phyloP scores from a whole-genome alignment of 2,797 vertebrate genomes.

The Argyrosomus regius region DNA sequence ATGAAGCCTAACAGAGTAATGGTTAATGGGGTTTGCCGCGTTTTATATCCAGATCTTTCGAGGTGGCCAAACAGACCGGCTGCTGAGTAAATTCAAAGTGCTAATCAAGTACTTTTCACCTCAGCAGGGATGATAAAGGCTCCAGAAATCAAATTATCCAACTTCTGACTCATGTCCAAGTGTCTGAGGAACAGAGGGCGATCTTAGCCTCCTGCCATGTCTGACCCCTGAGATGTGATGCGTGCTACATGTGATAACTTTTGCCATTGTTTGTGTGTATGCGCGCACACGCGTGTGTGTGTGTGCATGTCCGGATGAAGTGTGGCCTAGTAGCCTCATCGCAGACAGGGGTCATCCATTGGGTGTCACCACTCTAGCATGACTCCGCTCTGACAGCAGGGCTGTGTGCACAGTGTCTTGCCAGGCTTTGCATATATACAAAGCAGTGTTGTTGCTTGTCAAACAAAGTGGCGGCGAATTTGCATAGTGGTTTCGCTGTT shows the following conservation, averaged over 20 bases:
- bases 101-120: conserved; percentile 83
- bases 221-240: conserved; percentile 46
- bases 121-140: conserved; percentile 57
- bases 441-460: conserved; percentile 85
- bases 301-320: conserved; percentile 37
- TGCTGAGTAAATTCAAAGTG: conserved; percentile 72
- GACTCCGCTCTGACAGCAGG: conserved; percentile 68
- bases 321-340: conserved; percentile 54
- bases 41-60: conserved; percentile 60
- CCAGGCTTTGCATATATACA: conserved; percentile 85
- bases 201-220: conserved; percentile 37
- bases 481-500: conserved; percentile 83
- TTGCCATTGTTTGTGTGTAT: conserved; percentile 8
- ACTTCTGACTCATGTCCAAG: conserved; percentile 61
- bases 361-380: conserved; percentile 72
- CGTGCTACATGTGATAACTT: conserved; percentile 21
- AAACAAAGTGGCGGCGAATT: conserved; percentile 84
- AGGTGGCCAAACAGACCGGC: conserved; percentile 48
- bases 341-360: conserved; percentile 74
- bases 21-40: conserved; percentile 64
- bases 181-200: conserved; percentile 29
- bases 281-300: not conserved
- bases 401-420: conserved; percentile 74
- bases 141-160: conserved; percentile 60
- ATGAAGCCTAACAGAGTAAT: conserved; percentile 50